phyloP scores from a whole-genome alignment of 2,797 vertebrate species.

The Hypotaenidia philippensis region DNA sequence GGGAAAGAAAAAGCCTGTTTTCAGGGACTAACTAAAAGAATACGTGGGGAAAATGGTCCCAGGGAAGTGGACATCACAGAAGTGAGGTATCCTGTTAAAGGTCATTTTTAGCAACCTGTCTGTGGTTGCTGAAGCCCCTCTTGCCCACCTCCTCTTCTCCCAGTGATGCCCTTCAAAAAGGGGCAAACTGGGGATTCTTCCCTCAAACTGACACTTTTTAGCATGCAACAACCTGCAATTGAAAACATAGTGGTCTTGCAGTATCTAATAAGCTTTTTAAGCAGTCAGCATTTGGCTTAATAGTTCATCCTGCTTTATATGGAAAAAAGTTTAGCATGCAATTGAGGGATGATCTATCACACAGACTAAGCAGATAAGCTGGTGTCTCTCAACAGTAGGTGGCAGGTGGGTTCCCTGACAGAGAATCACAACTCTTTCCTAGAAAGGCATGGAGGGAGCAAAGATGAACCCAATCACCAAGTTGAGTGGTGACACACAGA shows the following conservation, averaged over 20 bases:
- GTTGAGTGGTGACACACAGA: background rate
- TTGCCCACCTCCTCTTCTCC: background rate
- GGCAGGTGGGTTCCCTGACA: background rate
- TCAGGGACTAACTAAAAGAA: background rate
- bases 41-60: background rate
- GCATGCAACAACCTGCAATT: background rate
- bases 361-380: background rate
- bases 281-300: background rate
- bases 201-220: background rate
- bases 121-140: background rate
- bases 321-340: background rate
- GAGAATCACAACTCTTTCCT: background rate
- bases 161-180: background rate
- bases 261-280: background rate
- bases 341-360: background rate
- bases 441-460: background rate
- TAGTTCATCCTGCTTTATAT: background rate
- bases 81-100: background rate
- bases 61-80: background rate
- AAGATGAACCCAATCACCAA: background rate
- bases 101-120: background rate
- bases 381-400: background rate
- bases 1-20: background rate
- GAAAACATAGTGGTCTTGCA: background rate
- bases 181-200: too few relatives aligned